A percentile compares a stretch with the other conserved stretches of the same genome.
Conservation (phyloP, 1,140 invertebrate genomes). For the Drosophila novamexicana region DNA sequence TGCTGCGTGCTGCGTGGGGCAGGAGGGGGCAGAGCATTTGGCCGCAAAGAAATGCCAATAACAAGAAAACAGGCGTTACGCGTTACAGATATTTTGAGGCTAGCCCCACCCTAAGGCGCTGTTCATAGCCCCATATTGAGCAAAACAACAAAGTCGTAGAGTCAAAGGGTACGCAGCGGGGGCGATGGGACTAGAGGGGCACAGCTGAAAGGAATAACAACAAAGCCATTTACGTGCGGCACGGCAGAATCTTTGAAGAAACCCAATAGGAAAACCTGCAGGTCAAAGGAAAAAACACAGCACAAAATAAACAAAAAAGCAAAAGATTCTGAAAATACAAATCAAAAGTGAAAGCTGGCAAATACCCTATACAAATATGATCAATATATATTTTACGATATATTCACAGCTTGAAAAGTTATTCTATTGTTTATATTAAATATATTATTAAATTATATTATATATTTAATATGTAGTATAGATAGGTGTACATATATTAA, state of each 20-base stretch:
- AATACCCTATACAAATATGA: neutral
- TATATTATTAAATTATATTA: too few species aligned
- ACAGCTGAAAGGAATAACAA: constrained; percentile 40
- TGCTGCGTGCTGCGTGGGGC: neutral
- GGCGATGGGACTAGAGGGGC: neutral
- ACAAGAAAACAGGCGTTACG: constrained; percentile 56
- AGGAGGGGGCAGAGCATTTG: constrained; percentile 17
- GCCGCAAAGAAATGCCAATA: constrained; percentile 64
- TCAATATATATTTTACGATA: too few species aligned
- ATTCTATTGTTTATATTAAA: neutral
- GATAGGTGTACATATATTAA: too few species aligned
- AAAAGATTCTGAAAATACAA: constrained; percentile 1
- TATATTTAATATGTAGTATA: too few species aligned
- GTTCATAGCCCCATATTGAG: constrained; percentile 19
- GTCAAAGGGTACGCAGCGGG: neutral
- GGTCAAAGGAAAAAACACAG: constrained; percentile 29
- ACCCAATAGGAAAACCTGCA: constrained; percentile 39
- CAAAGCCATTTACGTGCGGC: constrained; percentile 53
- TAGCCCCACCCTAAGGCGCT: neutral
- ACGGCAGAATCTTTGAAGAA: constrained; percentile 48
- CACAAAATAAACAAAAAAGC: neutral
- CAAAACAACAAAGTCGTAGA: neutral
- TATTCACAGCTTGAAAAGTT: too few species aligned
- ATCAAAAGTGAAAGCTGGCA: neutral
- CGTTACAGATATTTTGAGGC: constrained; percentile 39